phyloP scores from a whole-genome alignment of 2,797 vertebrate genomes.

The Alosa sapidissima region DNA sequence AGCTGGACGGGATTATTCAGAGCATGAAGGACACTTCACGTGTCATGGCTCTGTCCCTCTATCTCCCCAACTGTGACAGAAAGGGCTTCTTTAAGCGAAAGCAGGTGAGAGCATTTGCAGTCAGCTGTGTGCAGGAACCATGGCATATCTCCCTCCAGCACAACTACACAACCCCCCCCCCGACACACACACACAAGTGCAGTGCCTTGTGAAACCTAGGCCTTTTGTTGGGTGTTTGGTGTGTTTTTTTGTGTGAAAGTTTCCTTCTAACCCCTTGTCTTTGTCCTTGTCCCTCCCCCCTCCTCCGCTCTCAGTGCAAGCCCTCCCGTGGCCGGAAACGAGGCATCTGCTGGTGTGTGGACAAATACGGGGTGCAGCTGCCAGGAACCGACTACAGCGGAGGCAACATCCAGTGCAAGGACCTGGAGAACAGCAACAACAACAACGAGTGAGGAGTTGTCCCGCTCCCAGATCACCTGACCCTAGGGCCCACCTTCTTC shows the following conservation, averaged over 20 bases:
- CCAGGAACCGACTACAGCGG: conserved; percentile 91
- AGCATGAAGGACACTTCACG: conserved; percentile 91
- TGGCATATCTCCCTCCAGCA: background rate
- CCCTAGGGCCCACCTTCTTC: conserved; percentile 76
- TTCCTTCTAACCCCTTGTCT: background rate
- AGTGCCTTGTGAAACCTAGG: conserved; percentile 1
- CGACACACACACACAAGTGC: background rate
- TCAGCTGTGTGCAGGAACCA: background rate
- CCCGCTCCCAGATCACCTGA: conserved; percentile 67
- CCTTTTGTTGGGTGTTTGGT: conserved; percentile 7
- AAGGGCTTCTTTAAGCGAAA: conserved; percentile 99
- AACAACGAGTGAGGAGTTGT: conserved; percentile 84
- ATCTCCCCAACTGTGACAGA: conserved; percentile 96
- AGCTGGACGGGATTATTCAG: conserved; percentile 93
- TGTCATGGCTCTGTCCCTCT: conserved; percentile 86
- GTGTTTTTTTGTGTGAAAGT: background rate
- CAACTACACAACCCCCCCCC: background rate
- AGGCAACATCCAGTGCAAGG: conserved; percentile 93
- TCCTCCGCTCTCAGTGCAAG: conserved; percentile 82
- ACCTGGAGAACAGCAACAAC: conserved; percentile 90
- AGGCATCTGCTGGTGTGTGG: conserved; percentile 98
- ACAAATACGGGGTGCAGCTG: conserved; percentile 94
- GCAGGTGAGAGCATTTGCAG: conserved; percentile 76
- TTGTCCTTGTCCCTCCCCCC: background rate
- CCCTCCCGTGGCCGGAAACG: conserved; percentile 93